These are phyloP conservation scores for Neotoma lepida DNA, from an alignment of 2,113 vertebrate species.

Conservation along the genomic window DNA sequence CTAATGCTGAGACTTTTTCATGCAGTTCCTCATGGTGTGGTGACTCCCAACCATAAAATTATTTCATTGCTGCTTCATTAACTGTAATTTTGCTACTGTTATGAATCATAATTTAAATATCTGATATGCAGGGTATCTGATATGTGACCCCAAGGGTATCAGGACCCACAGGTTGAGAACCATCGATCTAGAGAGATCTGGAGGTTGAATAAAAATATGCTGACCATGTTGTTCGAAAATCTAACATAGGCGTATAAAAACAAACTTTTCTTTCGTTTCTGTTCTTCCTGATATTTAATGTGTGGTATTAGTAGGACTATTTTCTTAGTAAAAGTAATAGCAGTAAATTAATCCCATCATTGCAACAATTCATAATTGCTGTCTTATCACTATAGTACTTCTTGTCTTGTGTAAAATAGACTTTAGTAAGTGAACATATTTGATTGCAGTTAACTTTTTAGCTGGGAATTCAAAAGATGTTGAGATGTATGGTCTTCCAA, in stretches of 20 bases:
- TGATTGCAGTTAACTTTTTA: neutral
- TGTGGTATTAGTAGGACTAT: neutral
- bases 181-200: neutral
- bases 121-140: no score
- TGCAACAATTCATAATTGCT: neutral
- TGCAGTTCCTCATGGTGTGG: no score
- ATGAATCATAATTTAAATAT: no score
- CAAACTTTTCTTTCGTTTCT: neutral
- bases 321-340: neutral
- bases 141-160: no score
- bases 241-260: neutral
- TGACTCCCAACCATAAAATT: no score
- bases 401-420: neutral
- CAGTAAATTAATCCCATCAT: neutral
- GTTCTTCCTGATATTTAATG: neutral
- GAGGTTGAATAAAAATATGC: neutral
- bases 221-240: neutral
- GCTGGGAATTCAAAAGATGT: neutral
- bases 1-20: no score
- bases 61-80: no score
- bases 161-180: no score
- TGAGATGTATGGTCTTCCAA: neutral
- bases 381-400: neutral
- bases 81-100: no score
- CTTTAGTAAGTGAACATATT: neutral